Evolutionary conservation across 2,113 vertebrate genomes (phyloP).

Genomic region (Mugil cephalus): DNA sequence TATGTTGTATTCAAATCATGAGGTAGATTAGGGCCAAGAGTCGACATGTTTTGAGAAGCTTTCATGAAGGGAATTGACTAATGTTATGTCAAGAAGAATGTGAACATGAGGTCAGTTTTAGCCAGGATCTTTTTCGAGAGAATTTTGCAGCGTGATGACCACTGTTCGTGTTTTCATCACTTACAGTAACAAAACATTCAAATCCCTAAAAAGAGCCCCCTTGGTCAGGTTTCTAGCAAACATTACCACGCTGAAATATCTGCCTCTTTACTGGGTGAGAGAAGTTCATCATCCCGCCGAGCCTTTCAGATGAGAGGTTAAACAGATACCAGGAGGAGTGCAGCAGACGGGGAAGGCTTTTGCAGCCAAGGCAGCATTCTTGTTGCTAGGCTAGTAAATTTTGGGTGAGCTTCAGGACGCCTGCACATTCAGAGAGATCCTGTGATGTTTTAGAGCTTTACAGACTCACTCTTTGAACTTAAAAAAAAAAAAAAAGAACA

Average conservation of each 20-base stretch:
- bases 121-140: neutral
- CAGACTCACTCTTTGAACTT: neutral
- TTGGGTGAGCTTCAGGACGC: conserved; percentile 8
- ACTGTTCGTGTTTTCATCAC: neutral
- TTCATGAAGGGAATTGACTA: neutral
- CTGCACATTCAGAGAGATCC: neutral
- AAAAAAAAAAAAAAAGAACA: neutral
- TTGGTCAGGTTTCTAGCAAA: neutral
- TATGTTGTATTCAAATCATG: neutral
- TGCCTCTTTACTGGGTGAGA: neutral
- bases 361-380: conserved; percentile 28
- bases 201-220: neutral
- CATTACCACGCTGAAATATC: neutral
- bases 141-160: neutral
- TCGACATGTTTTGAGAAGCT: conserved; percentile 7
- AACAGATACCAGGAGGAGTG: conserved; percentile 20
- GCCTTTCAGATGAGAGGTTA: neutral
- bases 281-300: neutral
- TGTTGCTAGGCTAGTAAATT: conserved; percentile 9
- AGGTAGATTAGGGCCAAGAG: conserved; percentile 20
- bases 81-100: neutral
- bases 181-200: neutral
- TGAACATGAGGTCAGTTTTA: neutral
- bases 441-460: neutral
- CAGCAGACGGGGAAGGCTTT: neutral